Base-by-base conservation (phyloP, 2,113 vertebrate genomes). In the Pseudorectes ferrugineus region DNA sequence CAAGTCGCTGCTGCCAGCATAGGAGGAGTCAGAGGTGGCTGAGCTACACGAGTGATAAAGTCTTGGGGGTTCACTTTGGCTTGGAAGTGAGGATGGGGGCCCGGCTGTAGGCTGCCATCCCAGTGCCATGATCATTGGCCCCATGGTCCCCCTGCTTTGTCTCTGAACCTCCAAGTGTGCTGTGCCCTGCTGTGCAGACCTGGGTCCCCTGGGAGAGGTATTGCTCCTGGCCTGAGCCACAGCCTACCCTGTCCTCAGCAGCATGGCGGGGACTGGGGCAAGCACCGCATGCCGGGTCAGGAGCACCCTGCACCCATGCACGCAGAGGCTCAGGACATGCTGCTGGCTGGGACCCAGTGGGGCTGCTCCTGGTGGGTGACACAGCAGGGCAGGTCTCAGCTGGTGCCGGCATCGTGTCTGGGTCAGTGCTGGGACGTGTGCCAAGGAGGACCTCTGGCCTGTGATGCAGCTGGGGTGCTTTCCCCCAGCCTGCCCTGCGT, bases 261-360 rank as follows among this genome's bases (percentile, higher is more conserved):
- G 36, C 42, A 35, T 10, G 23, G 33, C 8, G 6, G 20, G 22
- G 22, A 57, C 0, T 40, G 16, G 42, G 5, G 4, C 19, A 43
- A 54, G 43, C 49, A 36, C 12, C 0, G 1, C 16, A 20, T n/a
- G 9, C 57, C 0, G 0, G 7, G 57, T 29, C 35, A 49, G 42
- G 4, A 77, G 42, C 59, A 58, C 8, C 21, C 20, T 48, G n/a
- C 33, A 78, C 12, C 35, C 17, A 7, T 31, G 36, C 16, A 76
- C 14, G 31, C 48, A 74, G 4, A 40, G 19, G 13, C 7, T 25
- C 29, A 18, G 35, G 14, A 48, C 11, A 26, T 35, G 40, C 85
- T 55, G 51, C 57, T 55, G 31, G 29, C 40, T 78, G 65, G 16
- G 40, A 54, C 21, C 20, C 65, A 55, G 20, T 25, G 35, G 14